A percentile compares a stretch with the other conserved stretches of the same genome.
Conservation (phyloP, 2,888 invertebrate species). For the Eugnorisma glareosa region DNA sequence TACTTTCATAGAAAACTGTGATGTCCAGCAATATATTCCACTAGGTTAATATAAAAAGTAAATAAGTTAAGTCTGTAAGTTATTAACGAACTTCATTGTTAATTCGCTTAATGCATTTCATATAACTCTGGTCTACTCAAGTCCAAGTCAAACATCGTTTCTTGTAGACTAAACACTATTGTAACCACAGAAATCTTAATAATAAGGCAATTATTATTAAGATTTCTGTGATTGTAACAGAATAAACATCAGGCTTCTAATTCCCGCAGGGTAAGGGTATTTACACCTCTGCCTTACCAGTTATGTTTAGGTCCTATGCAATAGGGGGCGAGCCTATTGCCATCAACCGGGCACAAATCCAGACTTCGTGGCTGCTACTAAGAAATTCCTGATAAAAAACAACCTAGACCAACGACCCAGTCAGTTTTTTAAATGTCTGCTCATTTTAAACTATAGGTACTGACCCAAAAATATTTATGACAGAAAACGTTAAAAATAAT, state of each 20-base stretch:
- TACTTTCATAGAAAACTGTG: not conserved
- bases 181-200: too few relatives aligned
- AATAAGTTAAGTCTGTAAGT: not conserved
- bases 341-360: too few relatives aligned
- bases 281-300: too few relatives aligned
- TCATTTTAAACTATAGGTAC: not conserved
- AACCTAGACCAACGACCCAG: too few relatives aligned
- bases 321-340: too few relatives aligned
- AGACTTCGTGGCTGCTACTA: too few relatives aligned
- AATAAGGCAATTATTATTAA: too few relatives aligned
- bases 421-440: not conserved
- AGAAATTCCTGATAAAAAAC: too few relatives aligned
- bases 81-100: not conserved
- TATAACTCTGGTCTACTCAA: not conserved
- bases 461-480: not conserved
- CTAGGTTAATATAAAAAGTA: not conserved
- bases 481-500: slow-evolving; percentile 12
- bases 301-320: too few relatives aligned
- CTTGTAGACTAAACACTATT: not conserved
- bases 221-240: too few relatives aligned
- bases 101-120: not conserved
- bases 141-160: not conserved
- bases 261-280: too few relatives aligned
- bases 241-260: too few relatives aligned
- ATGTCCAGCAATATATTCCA: not conserved